phyloP scores from a whole-genome alignment of 2,797 vertebrate genomes.

The Mus caroli region DNA sequence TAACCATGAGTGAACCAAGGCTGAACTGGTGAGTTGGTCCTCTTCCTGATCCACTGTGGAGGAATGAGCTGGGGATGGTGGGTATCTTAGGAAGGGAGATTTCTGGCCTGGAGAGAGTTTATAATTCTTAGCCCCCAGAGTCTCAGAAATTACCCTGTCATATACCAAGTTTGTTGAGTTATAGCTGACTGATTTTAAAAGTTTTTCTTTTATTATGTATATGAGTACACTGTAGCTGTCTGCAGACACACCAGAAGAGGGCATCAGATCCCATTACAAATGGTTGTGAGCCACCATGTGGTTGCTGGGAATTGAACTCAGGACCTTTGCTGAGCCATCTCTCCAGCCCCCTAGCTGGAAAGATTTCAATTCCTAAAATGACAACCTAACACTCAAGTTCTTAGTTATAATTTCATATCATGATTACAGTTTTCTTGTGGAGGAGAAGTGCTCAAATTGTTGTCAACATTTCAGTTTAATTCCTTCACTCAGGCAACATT shows the following conservation, averaged over 20 bases:
- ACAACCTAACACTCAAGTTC: not conserved
- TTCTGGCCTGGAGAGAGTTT: slow-evolving; percentile 17
- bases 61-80: not conserved
- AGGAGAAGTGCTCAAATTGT: slow-evolving; percentile 18
- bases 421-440: not conserved
- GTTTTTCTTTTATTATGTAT: no score
- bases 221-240: no score
- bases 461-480: not conserved
- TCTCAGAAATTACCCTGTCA: not conserved
- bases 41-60: not conserved
- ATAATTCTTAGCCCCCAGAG: not conserved
- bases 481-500: not conserved
- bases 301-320: no score
- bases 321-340: no score
- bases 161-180: not conserved
- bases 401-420: not conserved
- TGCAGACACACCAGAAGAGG: no score
- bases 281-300: no score
- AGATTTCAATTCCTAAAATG: not conserved
- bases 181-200: not conserved
- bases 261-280: no score
- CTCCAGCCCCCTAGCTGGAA: no score
- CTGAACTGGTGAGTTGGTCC: slow-evolving; percentile 80
- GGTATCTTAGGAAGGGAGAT: not conserved
- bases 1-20: slow-evolving; percentile 72